These are phyloP conservation scores for Cercopithecus mona DNA, from an alignment of 2,113 vertebrate genomes.

Conservation along the genomic window DNA sequence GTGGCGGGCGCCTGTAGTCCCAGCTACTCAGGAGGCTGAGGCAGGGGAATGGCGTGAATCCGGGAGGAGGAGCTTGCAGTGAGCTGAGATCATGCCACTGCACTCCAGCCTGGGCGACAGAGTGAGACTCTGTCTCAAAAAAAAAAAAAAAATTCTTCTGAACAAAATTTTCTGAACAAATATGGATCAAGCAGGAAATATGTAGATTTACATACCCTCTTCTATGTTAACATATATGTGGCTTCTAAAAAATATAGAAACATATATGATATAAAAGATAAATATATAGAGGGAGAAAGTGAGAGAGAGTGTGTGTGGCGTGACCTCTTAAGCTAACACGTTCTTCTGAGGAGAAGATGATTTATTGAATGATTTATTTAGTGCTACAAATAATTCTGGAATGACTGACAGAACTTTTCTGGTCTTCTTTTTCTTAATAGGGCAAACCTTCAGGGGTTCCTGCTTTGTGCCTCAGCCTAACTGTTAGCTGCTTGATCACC, in stretches of 20 bases:
- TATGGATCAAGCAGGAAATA: not conserved
- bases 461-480: not conserved
- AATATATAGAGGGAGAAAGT: not conserved
- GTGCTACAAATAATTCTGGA: not conserved
- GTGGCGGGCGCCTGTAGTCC: no score
- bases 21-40: no score
- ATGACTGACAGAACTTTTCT: not conserved
- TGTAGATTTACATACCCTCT: not conserved
- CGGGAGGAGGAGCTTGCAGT: no score
- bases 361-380: not conserved
- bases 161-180: not conserved
- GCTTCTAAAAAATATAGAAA: not conserved
- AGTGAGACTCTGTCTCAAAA: no score
- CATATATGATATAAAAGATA: not conserved
- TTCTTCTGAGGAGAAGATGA: not conserved
- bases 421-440: not conserved
- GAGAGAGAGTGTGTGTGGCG: not conserved
- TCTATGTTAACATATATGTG: not conserved
- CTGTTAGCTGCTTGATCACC: not conserved
- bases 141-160: no score
- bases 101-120: no score
- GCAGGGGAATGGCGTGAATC: no score
- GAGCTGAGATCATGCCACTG: no score
- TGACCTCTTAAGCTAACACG: not conserved
- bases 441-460: not conserved